These are phyloP conservation scores for Coreoperca whiteheadi DNA, from an alignment of 2,113 vertebrate genomes.

Conservation along the genomic window DNA sequence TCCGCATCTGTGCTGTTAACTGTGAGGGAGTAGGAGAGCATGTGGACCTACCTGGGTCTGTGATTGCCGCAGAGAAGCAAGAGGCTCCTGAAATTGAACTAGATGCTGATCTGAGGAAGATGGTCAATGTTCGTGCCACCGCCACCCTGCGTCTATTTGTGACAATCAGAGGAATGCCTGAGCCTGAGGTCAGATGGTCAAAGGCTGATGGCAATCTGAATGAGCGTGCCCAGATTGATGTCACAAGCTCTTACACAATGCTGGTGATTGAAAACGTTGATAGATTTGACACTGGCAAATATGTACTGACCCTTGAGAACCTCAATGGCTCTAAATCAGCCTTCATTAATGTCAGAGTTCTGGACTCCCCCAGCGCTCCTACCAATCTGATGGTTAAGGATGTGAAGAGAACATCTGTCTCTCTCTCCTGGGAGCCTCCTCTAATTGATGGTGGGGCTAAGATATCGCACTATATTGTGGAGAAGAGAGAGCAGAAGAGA, in stretches of 20 bases:
- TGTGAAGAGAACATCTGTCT: constrained; percentile 93
- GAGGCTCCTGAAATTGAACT: constrained; percentile 98
- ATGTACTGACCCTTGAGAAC: constrained; percentile 95
- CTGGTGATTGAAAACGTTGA: constrained; percentile 97
- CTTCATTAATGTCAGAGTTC: constrained; percentile 96
- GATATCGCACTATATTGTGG: constrained; percentile 97
- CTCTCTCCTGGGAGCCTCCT: constrained; percentile 94
- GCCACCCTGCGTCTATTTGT: constrained; percentile 94
- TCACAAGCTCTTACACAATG: constrained; percentile 97
- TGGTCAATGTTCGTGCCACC: constrained; percentile 92
- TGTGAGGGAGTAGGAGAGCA: constrained; percentile 96
- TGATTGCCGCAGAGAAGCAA: constrained; percentile 90
- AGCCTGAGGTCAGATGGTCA: constrained; percentile 98
- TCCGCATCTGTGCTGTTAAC: constrained; percentile 96
- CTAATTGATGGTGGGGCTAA: constrained; percentile 97
- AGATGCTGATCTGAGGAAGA: constrained; percentile 95
- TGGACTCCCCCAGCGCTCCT: constrained; percentile 97
- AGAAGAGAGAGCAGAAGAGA: constrained; percentile 96
- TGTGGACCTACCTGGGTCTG: constrained; percentile 88
- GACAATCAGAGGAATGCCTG: constrained; percentile 95
- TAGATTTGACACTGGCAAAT: constrained; percentile 97
- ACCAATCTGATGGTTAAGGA: constrained; percentile 92
- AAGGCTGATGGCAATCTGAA: constrained; percentile 92
- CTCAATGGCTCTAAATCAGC: constrained; percentile 95
- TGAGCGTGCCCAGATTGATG: constrained; percentile 94